Conservation (phyloP, 2,888 invertebrate genomes). For the Volucella zonaria region DNA sequence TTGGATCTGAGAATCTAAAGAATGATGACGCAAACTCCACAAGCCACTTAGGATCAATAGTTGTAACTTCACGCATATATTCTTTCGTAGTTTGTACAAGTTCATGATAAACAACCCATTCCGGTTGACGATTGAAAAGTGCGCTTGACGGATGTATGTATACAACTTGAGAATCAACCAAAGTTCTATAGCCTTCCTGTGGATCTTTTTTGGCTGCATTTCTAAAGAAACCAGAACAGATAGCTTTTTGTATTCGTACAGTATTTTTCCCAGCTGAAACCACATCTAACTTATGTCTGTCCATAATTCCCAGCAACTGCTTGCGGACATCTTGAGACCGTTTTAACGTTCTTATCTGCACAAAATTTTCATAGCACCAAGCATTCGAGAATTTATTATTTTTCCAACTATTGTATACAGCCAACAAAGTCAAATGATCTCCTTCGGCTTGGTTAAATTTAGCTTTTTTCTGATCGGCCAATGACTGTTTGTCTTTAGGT, state of each 20-base stretch:
- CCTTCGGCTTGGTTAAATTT: constrained; percentile 99
- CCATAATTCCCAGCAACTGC: constrained; percentile 98
- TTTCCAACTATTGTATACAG: constrained; percentile 99
- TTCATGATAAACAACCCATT: constrained; percentile 99
- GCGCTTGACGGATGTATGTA: constrained; percentile 99
- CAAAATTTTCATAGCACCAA: constrained; percentile 99
- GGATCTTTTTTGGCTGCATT: constrained; percentile 99
- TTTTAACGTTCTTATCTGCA: constrained; percentile 97
- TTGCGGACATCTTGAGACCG: constrained; percentile 99
- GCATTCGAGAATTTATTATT: constrained; percentile 99
- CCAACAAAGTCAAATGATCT: constrained; percentile 97
- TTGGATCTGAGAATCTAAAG: constrained; percentile 99
- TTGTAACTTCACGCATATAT: constrained; percentile 99
- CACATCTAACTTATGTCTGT: constrained; percentile 97
- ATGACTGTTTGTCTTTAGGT: constrained; percentile 96
- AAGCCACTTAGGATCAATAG: constrained; percentile 98
- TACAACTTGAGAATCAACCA: constrained; percentile 98
- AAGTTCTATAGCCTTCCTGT: constrained; percentile 97
- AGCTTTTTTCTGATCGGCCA: constrained; percentile 99
- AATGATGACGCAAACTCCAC: constrained; percentile 99
- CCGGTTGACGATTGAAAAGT: constrained; percentile 98
- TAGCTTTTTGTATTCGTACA: constrained; percentile 97
- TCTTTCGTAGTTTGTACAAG: constrained; percentile 99
- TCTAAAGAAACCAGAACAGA: constrained; percentile 98
- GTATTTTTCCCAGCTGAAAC: constrained; percentile 98